Conservation (phyloP, 2,113 vertebrate species). For the Poecile atricapillus region DNA sequence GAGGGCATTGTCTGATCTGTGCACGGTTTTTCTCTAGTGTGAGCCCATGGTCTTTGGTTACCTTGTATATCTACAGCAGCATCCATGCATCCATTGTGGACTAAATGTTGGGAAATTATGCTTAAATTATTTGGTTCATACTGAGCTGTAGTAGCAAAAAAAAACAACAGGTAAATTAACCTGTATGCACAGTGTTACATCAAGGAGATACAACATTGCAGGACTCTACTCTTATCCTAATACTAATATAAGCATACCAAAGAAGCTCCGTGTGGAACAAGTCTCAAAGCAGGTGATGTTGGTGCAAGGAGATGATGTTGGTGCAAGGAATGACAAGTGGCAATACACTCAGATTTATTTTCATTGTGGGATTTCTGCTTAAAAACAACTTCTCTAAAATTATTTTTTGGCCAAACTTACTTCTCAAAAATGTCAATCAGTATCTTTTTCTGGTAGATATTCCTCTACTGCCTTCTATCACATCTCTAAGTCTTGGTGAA, state of each 20-base stretch:
- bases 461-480: constrained; percentile 95
- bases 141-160: not conserved
- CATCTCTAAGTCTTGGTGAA: constrained; percentile 84
- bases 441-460: constrained; percentile 79
- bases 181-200: not conserved
- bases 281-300: not conserved
- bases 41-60: not conserved
- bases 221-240: not conserved
- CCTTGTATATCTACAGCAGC: not conserved
- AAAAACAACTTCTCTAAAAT: not conserved
- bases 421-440: not conserved
- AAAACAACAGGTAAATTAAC: not conserved
- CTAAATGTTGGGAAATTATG: not conserved
- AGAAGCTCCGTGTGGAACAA: not conserved
- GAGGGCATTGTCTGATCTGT: not conserved
- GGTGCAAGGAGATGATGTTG: not conserved
- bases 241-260: not conserved
- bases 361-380: not conserved
- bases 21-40: not conserved
- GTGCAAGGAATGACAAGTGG: not conserved
- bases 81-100: not conserved
- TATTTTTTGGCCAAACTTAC: not conserved
- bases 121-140: not conserved
- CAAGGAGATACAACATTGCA: not conserved
- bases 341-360: not conserved